Conservation (phyloP, 2,797 vertebrate species). For the Centropyge bicolor region DNA sequence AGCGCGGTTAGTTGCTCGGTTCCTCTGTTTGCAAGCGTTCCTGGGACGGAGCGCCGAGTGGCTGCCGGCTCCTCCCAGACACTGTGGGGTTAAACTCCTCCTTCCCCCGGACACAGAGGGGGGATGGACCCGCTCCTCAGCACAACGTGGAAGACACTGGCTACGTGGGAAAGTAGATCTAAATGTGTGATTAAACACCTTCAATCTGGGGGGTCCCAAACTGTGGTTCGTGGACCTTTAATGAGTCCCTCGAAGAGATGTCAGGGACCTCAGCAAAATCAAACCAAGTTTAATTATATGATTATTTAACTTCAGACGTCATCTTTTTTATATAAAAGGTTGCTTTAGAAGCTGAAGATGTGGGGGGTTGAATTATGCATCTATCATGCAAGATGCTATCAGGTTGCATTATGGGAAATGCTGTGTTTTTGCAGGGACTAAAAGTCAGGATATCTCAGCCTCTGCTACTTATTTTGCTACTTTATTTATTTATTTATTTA, state of each 20-base stretch:
- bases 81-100: conserved; percentile 83
- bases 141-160: neutral
- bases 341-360: neutral
- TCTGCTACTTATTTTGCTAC: neutral
- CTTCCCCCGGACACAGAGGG: conserved; percentile 58
- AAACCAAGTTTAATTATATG: neutral
- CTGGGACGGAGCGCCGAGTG: conserved; percentile 66
- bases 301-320: accelerated
- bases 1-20: conserved; percentile 46
- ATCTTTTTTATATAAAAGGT: neutral
- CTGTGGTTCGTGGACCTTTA: conserved; percentile 13
- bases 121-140: conserved; percentile 23
- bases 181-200: neutral
- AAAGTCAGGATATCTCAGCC: neutral
- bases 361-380: neutral
- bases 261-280: neutral
- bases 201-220: conserved; percentile 4
- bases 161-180: conserved; percentile 1
- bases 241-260: neutral
- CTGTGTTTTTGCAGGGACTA: neutral
- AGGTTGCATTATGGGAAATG: conserved; percentile 12
- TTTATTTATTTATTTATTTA: too few species aligned
- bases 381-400: neutral
- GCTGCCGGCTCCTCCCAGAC: conserved; percentile 81
- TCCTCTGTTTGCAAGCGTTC: conserved; percentile 48